These are phyloP conservation scores for Apodemus agrarius DNA, from an alignment of 2,797 vertebrate species.

Conservation along the genomic window DNA sequence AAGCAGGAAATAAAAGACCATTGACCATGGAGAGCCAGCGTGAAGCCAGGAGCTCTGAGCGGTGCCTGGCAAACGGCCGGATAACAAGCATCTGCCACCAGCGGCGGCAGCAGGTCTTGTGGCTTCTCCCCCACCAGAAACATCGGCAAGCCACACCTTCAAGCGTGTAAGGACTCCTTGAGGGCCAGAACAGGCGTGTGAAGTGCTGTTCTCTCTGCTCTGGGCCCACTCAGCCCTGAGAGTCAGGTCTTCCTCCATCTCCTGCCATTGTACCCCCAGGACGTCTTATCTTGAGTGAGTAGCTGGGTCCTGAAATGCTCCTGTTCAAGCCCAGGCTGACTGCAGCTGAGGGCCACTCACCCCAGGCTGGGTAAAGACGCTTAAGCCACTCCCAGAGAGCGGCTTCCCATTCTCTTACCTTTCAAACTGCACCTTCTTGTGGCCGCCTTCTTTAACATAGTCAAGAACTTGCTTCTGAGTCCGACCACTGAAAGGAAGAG, in stretches of 20 bases:
- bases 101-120: not conserved
- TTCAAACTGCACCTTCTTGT: slow-evolving; percentile 98
- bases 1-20: not conserved
- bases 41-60: not conserved
- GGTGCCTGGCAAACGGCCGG: not conserved
- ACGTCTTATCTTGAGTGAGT: not conserved
- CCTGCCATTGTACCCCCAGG: not conserved
- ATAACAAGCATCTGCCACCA: not conserved
- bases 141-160: not conserved
- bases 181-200: not conserved
- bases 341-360: accelerated
- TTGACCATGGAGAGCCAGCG: accelerated
- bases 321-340: not conserved
- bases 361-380: not conserved
- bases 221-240: too few relatives aligned
- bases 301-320: not conserved
- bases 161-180: not conserved
- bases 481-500: slow-evolving; percentile 91
- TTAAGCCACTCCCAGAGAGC: accelerated
- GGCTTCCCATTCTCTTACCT: slow-evolving; percentile 89
- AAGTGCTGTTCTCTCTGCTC: accelerated
- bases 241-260: accelerated
- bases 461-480: slow-evolving; percentile 99
- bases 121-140: not conserved
- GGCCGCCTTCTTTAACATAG: slow-evolving; percentile 97